phyloP scores from a whole-genome alignment of 1,140 invertebrate genomes.

The Drosophila varians region DNA sequence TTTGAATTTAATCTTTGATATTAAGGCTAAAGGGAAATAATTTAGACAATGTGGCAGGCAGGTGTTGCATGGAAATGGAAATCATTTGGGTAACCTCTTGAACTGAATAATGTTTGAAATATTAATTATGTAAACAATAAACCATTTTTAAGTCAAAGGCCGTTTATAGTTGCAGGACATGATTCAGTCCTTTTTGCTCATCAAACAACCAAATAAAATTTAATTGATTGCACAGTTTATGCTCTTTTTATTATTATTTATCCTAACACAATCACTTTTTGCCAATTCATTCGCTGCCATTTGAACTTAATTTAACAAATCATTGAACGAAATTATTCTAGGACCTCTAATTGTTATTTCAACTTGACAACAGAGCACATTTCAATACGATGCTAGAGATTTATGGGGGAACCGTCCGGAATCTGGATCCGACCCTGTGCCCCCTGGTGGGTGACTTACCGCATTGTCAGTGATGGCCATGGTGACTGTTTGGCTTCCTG shows the following conservation, averaged over 20 bases:
- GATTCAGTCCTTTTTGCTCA: too few species aligned
- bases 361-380: not conserved
- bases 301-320: not conserved
- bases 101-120: not conserved
- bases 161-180: too few species aligned
- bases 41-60: not conserved
- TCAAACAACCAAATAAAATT: too few species aligned
- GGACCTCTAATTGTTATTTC: not conserved
- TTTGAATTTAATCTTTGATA: conserved; percentile 1
- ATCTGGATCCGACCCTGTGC: conserved; percentile 18
- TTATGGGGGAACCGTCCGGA: not conserved
- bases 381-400: conserved; percentile 1
- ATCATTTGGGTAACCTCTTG: not conserved
- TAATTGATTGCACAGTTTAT: too few species aligned
- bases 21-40: not conserved
- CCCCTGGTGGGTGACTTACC: conserved; percentile 28
- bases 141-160: too few species aligned
- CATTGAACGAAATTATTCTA: not conserved
- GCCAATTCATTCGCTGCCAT: not conserved
- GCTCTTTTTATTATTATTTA: too few species aligned
- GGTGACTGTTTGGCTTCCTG: conserved; percentile 37
- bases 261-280: not conserved
- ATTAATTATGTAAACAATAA: too few species aligned
- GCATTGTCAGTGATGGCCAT: conserved; percentile 44
- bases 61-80: not conserved